These are phyloP conservation scores for Oscheius onirici DNA, from an alignment of 2,888 invertebrate species.

Conservation along the genomic window DNA sequence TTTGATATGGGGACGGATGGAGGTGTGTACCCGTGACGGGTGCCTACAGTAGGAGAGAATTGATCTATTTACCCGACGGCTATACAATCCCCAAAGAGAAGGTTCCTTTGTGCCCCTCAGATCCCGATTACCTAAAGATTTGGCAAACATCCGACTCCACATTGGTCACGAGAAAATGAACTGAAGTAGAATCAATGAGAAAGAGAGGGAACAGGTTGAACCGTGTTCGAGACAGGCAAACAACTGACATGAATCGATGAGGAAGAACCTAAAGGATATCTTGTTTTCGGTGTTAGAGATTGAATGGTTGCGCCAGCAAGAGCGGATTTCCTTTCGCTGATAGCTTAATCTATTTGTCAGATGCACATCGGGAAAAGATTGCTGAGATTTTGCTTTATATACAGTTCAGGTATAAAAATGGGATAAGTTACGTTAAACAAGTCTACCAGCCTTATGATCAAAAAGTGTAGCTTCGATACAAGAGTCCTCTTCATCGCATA, in stretches of 20 bases:
- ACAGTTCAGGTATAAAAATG: too few relatives aligned
- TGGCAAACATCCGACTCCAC: constrained; percentile 20
- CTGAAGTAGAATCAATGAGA: neutral
- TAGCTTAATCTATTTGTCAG: too few relatives aligned
- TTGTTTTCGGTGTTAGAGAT: too few relatives aligned
- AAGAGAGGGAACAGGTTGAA: too few relatives aligned
- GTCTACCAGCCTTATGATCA: neutral
- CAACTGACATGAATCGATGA: too few relatives aligned
- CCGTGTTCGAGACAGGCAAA: too few relatives aligned
- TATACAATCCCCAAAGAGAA: constrained; percentile 31
- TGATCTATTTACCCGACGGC: constrained; percentile 34
- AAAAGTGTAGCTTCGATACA: neutral
- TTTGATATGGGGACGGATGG: constrained; percentile 29
- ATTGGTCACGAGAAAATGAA: neutral
- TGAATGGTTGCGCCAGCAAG: too few relatives aligned
- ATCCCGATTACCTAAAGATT: constrained; percentile 31
- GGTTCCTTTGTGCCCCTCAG: constrained; percentile 16
- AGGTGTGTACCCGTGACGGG: constrained; percentile 31
- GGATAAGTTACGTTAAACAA: neutral
- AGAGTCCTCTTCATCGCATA: neutral
- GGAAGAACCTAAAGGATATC: too few relatives aligned
- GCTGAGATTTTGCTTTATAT: too few relatives aligned
- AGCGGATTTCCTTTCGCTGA: too few relatives aligned
- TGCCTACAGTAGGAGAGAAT: constrained; percentile 36
- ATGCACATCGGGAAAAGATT: too few relatives aligned